Evolutionary conservation across 1,140 invertebrate species (phyloP).

Genomic region (Pogonognathellus flavescens): DNA sequence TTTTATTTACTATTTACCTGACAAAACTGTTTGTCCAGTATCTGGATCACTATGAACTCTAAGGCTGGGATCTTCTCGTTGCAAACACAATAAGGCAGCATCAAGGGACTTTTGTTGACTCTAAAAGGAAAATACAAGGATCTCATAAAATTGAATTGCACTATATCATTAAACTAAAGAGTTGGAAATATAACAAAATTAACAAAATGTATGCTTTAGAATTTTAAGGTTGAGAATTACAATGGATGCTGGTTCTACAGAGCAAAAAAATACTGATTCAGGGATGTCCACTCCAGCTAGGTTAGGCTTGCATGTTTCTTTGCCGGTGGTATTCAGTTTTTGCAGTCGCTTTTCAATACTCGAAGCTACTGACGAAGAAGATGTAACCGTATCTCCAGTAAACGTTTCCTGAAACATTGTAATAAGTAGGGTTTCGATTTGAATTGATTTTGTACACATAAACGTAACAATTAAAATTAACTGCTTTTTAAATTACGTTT

Average conservation of each 20-base stretch:
- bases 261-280: conserved; percentile 97
- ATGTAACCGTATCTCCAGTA: conserved; percentile 89
- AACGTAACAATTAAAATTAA: too few relatives aligned
- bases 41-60: conserved; percentile 81
- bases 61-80: conserved; percentile 95
- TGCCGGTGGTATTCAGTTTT: conserved; percentile 61
- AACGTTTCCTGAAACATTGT: conserved; percentile 74
- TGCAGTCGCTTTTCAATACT: conserved; percentile 74
- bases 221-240: conserved; percentile 65
- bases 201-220: too few relatives aligned
- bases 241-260: conserved; percentile 91
- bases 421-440: too few relatives aligned
- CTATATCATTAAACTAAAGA: too few relatives aligned
- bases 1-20: conserved; percentile 74
- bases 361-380: conserved; percentile 73
- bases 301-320: conserved; percentile 71
- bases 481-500: too few relatives aligned
- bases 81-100: conserved; percentile 84
- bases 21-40: conserved; percentile 88
- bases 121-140: conserved; percentile 59
- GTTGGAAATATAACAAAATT: too few relatives aligned
- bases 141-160: neutral
- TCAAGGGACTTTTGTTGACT: conserved; percentile 84
- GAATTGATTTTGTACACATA: too few relatives aligned
- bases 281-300: conserved; percentile 79